These are phyloP conservation scores for Pherbina coryleti DNA, from an alignment of 2,888 invertebrate genomes.

Conservation along the genomic window DNA sequence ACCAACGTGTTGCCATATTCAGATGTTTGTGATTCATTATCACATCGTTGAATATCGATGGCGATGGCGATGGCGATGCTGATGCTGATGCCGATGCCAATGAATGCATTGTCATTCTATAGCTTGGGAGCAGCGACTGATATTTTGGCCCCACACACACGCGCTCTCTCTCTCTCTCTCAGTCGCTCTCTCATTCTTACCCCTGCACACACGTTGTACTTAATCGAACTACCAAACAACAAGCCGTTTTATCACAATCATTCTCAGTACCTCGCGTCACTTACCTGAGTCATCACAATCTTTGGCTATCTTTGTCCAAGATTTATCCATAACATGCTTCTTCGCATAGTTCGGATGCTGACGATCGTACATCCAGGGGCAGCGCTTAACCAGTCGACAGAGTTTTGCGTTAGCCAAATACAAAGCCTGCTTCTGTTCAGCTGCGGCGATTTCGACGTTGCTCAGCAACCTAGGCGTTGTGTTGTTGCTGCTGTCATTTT, in stretches of 20 bases:
- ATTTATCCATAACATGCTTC: conserved; percentile 54
- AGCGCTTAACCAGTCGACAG: conserved; percentile 52
- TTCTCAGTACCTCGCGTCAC: conserved; percentile 24
- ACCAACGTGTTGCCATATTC: not conserved
- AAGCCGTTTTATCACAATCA: not conserved
- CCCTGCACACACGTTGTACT: not conserved
- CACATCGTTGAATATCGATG: conserved; percentile 22
- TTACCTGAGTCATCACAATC: conserved; percentile 55
- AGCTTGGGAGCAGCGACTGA: too few species aligned
- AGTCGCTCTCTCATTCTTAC: conserved; percentile 1
- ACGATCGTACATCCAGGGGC: conserved; percentile 56
- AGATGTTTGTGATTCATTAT: conserved; percentile 44
- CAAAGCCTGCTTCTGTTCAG: conserved; percentile 49
- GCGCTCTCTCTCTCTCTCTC: conserved; percentile 16
- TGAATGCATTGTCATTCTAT: too few species aligned
- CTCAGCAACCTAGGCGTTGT: conserved; percentile 1
- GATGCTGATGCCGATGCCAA: not conserved
- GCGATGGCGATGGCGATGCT: too few species aligned
- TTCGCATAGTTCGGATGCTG: conserved; percentile 52
- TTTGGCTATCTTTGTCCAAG: conserved; percentile 54
- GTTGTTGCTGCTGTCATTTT: conserved; percentile 23
- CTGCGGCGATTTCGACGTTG: conserved; percentile 24
- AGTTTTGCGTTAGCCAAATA: conserved; percentile 51
- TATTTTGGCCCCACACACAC: not conserved
- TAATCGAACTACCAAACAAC: too few species aligned